A percentile compares a stretch with the other conserved stretches of the same genome.
These are phyloP conservation scores for Artemia sinica DNA, from an alignment of 2,888 invertebrate genomes.

Conservation along the genomic window DNA sequence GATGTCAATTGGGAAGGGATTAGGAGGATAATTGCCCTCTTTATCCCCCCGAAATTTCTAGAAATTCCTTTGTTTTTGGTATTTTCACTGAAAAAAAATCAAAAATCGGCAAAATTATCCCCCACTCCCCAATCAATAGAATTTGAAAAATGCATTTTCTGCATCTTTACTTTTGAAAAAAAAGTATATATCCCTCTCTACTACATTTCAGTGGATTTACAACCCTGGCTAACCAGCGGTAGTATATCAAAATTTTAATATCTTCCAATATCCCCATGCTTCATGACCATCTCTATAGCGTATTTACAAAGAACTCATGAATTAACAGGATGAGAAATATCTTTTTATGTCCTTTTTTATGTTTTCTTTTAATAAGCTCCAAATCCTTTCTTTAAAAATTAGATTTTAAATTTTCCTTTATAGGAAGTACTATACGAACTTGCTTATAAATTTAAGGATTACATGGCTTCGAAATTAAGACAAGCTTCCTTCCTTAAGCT, in stretches of 20 bases:
- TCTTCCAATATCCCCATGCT: background rate
- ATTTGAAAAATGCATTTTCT: background rate
- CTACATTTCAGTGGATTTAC: background rate
- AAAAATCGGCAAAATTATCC: too few species aligned
- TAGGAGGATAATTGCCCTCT: too few species aligned
- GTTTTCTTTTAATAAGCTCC: background rate
- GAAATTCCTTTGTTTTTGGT: too few species aligned
- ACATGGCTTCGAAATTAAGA: too few species aligned
- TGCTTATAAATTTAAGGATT: too few species aligned
- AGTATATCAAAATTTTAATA: background rate
- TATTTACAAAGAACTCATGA: background rate
- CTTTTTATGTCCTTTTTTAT: background rate
- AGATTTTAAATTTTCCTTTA: too few species aligned
- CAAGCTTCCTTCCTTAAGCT: too few species aligned
- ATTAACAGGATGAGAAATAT: background rate
- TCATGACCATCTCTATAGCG: conserved; percentile 1
- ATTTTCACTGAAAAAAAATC: too few species aligned
- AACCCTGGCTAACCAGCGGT: background rate
- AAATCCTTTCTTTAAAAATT: background rate
- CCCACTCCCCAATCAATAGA: background rate
- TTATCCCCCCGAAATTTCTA: too few species aligned
- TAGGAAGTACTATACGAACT: too few species aligned
- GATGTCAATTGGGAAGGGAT: too few species aligned
- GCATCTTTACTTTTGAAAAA: background rate
- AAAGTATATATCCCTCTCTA: background rate